A percentile compares a stretch with the other conserved stretches of the same genome.
These are phyloP conservation scores for Ricordea florida DNA, from an alignment of 92 coral and sea anemone species.

Conservation along the genomic window DNA sequence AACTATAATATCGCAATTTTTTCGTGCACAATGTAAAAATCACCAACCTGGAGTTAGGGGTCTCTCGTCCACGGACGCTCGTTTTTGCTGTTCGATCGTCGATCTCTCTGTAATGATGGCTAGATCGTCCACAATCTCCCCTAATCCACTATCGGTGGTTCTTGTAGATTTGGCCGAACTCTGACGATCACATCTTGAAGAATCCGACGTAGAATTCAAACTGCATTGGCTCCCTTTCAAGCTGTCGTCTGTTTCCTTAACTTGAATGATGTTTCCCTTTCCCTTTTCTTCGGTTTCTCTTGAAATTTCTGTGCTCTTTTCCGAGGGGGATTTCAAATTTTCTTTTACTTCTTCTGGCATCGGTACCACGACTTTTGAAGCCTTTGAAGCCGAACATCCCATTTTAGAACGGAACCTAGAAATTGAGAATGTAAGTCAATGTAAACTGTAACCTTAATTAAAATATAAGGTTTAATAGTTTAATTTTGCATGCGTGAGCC, in stretches of 20 bases:
- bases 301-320: constrained; percentile 16
- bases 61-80: constrained; percentile 57
- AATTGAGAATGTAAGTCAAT: not conserved
- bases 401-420: constrained; percentile 23
- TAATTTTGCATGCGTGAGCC: not conserved
- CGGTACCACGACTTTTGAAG: constrained; percentile 62
- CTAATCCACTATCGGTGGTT: constrained; percentile 95
- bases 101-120: constrained; percentile 74
- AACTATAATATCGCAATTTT: not conserved
- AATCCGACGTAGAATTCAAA: constrained; percentile 58
- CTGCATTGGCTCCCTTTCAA: constrained; percentile 82
- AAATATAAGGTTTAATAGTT: no score
- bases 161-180: constrained; percentile 93
- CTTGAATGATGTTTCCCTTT: constrained; percentile 24
- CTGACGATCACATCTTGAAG: constrained; percentile 75
- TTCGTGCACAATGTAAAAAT: not conserved
- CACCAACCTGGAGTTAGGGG: constrained; percentile 90
- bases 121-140: constrained; percentile 82
- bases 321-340: constrained; percentile 18
- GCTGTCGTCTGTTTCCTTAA: constrained; percentile 64
- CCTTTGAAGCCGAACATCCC: constrained; percentile 87
- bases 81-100: constrained; percentile 47
- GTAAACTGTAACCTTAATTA: no score
- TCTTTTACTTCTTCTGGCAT: constrained; percentile 55
- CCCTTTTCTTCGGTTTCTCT: not conserved